Evolutionary conservation across 2,797 vertebrate species (phyloP), one percentile per base, ranked within the genome.

Genomic region (Gymnothorax javanicus): DNA sequence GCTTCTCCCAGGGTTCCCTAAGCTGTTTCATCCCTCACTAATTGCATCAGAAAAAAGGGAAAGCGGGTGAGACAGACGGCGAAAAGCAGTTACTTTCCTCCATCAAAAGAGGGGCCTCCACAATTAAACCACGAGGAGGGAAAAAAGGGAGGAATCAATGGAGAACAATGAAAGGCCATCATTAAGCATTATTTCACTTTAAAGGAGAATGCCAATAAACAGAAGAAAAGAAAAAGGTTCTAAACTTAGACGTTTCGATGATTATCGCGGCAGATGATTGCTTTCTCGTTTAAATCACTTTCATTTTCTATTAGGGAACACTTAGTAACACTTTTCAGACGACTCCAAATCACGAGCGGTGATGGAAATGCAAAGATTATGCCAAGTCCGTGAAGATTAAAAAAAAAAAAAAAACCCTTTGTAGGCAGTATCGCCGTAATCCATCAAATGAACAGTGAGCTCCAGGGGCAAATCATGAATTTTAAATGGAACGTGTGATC

Each of bases 81-180:
- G 50, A 56, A 67, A 79, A 88, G 87, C 64, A 86, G 59, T 91
- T 62, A 85, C 77, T 85, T 86, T 73, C 82, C 58, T 15, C 57
- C 23, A 59, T n/a, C 17, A 64, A 67, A 88, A 59, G 11, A 77
- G 87, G 11, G 52, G 62, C 62, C 83, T 59, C 85, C 73, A 50
- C 67, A 89, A 89, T 89, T 87, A 90, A 75, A 88, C 77, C 79
- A 15, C 67, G 83, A 89, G 58, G 58, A 13, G 58, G 13, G 86
- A 89, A 90, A 43, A 88, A 85, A 15, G 82, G 11, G 33, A 77
- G n/a, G 75, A 89, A 90, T 90, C 90, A 87, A 86, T 87, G 87
- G 9, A 7, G 52, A 85, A 75, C 83, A 60, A 58, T 73, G 84
- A 89, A 85, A 87, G 62, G 88, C 84, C 56, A 60, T 79, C 79